Base-by-base conservation (phyloP, 2,888 invertebrate genomes). In the Mimumesa dahlbomi region DNA sequence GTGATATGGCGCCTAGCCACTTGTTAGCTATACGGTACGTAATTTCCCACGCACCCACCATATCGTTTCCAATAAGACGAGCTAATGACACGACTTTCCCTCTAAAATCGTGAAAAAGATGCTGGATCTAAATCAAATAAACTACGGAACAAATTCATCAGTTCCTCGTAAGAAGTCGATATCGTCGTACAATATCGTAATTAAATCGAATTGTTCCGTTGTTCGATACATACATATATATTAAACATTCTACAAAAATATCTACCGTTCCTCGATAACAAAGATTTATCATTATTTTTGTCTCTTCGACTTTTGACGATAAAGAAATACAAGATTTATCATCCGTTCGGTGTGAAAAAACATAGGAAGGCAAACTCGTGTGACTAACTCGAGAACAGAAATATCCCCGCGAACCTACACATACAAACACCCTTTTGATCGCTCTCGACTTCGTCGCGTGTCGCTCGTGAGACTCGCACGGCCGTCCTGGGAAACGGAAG, bases 1-100 rank as follows among this genome's bases (percentile, higher is more conserved):
- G 63, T 81, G 78, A 80, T 80, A 81, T 74, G 78, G 78, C 65
- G 71, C 59, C 59, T 64, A 78, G 69, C 81, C 76, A 76, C 45
- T 59, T 68, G 57, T 64, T 62, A 73, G 59, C 69, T 69, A 73
- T 69, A 66, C 57, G 63, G 53, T 59, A 76, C 74, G 68, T 29
- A 67, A 74, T 66, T 71, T 62, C 58, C 76, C 79, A 57, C 62
- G 59, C 68, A 57, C 43, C 62, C 40, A 49, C 57, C 31, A 50
- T 25, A 59, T 64, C 22, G 13, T 52, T 29, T 29, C 46, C n/a
- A n/a, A 31, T 22, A 14, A 29, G n/a, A 43, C 43, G 31, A 52
- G 61, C 43, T 9, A 53, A 57, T 31, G 16, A 46, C 46, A 65
- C 49, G 43, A 63, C 46, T 56, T 57, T 52, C 43, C 45, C 40